A percentile compares a stretch with the other conserved stretches of the same genome.
phyloP scores from a whole-genome alignment of 2,888 invertebrate species.

The Callimorpha dominula region DNA sequence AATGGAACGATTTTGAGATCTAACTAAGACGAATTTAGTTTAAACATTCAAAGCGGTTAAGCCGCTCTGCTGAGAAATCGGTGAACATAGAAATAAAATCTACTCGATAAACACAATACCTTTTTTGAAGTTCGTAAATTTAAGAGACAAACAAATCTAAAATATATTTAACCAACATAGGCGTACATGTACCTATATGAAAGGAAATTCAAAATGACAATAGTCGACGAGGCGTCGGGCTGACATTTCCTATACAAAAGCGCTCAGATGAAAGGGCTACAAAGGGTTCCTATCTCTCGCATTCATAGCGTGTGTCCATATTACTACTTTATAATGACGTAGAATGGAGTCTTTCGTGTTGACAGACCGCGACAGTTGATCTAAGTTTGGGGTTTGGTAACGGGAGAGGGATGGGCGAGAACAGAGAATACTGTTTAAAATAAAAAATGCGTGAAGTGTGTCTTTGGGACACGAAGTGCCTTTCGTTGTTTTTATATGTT shows the following conservation, averaged over 20 bases:
- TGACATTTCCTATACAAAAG: conserved; percentile 42
- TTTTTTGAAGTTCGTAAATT: neutral
- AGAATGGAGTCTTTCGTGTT: conserved; percentile 22
- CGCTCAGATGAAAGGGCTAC: conserved; percentile 41
- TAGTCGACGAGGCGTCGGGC: conserved; percentile 27
- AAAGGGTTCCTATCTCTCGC: conserved; percentile 46
- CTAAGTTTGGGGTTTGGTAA: neutral
- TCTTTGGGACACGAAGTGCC: too few species aligned
- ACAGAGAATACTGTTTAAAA: neutral
- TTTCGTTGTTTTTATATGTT: too few species aligned
- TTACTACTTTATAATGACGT: conserved; percentile 30
- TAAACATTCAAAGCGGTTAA: too few species aligned
- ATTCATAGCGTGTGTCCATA: conserved; percentile 35
- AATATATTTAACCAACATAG: neutral
- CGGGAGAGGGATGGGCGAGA: neutral
- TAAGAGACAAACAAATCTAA: neutral
- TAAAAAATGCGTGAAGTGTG: too few species aligned
- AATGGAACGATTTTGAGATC: too few species aligned
- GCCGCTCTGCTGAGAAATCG: neutral
- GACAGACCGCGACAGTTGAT: conserved; percentile 22
- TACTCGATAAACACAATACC: too few species aligned
- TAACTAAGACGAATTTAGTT: too few species aligned
- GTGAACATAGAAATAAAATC: neutral
- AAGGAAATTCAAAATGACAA: conserved; percentile 29
- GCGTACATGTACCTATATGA: conserved; percentile 2